phyloP scores from a whole-genome alignment of 2,113 vertebrate species.

The Lagopus leucura region DNA sequence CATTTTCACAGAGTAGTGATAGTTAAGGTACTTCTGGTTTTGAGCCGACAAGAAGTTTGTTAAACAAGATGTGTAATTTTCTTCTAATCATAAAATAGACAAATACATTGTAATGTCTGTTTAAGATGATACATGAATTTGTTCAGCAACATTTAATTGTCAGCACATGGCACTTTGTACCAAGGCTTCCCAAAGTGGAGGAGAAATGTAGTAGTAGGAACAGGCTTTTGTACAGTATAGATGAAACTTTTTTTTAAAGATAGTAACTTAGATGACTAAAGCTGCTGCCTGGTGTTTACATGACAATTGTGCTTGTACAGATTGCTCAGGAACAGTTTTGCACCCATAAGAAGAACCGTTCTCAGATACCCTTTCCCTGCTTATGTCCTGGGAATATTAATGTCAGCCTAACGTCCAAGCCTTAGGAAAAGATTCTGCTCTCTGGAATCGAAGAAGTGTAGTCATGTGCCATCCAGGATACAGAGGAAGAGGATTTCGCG shows the following conservation, averaged over 20 bases:
- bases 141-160: background rate
- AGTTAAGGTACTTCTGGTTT: background rate
- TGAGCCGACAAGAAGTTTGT: background rate
- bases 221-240: fast-evolving
- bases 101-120: background rate
- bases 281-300: background rate
- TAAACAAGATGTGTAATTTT: conserved; percentile 29
- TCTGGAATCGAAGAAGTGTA: background rate
- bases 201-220: background rate
- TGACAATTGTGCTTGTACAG: background rate
- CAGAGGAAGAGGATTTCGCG: background rate
- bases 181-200: background rate
- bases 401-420: background rate
- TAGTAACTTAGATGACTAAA: background rate
- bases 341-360: background rate
- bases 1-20: background rate
- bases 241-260: background rate
- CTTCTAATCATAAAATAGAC: background rate
- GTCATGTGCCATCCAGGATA: background rate
- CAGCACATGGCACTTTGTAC: background rate
- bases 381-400: background rate
- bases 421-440: background rate
- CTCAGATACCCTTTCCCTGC: background rate
- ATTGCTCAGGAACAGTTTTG: background rate
- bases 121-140: background rate